Conservation (phyloP, 2,797 vertebrate species). For the Pelobates cultripes region DNA sequence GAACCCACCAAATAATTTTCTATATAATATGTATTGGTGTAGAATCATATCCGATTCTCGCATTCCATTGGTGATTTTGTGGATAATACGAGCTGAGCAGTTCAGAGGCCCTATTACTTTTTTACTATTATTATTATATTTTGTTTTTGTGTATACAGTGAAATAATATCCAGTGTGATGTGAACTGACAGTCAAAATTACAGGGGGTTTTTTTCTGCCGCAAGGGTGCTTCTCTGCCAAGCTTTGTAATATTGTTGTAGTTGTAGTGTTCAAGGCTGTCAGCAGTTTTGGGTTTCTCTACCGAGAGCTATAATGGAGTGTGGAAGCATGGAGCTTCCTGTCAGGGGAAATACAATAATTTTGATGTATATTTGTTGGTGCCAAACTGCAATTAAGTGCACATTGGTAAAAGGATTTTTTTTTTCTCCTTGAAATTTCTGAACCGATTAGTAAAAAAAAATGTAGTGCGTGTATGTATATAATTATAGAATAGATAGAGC, state of each 20-base stretch:
- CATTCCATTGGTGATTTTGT: conserved; percentile 24
- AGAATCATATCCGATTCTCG: conserved; percentile 65
- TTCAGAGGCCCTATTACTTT: conserved; percentile 56
- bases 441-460: conserved; percentile 71
- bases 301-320: conserved; percentile 84
- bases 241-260: conserved; percentile 88
- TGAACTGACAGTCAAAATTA: conserved; percentile 91
- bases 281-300: conserved; percentile 87
- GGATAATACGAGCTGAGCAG: conserved; percentile 71
- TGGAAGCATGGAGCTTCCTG: conserved; percentile 79
- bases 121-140: background rate
- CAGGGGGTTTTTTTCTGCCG: conserved; percentile 75
- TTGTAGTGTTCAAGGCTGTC: conserved; percentile 80
- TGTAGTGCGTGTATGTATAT: too few relatives aligned
- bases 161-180: conserved; percentile 87
- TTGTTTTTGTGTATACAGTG: conserved; percentile 70
- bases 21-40: conserved; percentile 56
- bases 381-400: conserved; percentile 84
- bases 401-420: conserved; percentile 73
- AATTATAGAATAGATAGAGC: conserved; percentile 7
- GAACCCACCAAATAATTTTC: conserved; percentile 57
- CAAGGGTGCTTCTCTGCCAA: conserved; percentile 84
- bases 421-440: conserved; percentile 73
- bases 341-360: conserved; percentile 88
- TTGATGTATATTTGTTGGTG: conserved; percentile 86